Conservation (phyloP, 2,113 vertebrate genomes). For the Rhinichthys klamathensis region DNA sequence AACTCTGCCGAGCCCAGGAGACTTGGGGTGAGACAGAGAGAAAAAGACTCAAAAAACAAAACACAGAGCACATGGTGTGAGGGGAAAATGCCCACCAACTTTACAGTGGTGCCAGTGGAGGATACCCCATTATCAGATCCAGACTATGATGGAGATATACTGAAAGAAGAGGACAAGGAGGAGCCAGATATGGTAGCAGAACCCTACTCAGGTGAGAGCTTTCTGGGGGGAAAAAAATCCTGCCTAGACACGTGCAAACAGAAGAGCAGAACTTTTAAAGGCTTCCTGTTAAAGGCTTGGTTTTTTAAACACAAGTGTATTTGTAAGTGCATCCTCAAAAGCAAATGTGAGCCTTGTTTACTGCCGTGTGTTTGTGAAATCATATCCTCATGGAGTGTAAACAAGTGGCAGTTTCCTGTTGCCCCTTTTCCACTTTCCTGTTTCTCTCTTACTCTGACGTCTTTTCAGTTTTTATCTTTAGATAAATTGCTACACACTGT, state of each 20-base stretch:
- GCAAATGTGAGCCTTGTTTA: not conserved
- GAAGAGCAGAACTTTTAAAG: not conserved
- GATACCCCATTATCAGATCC: constrained; percentile 45
- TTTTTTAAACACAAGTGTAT: not conserved
- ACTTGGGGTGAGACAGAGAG: not conserved
- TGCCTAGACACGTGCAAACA: not conserved
- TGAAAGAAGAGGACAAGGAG: constrained; percentile 48
- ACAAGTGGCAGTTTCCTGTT: constrained; percentile 32
- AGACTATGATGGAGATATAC: constrained; percentile 25
- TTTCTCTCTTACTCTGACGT: not conserved
- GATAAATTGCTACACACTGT: not conserved
- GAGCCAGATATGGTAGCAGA: not conserved
- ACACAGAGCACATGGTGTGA: constrained; percentile 39
- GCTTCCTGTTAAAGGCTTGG: not conserved
- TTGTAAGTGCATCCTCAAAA: not conserved
- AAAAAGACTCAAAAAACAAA: not conserved
- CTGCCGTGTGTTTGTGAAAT: constrained; percentile 32
- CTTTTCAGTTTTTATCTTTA: not conserved
- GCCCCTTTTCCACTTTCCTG: not conserved
- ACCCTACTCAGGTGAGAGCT: constrained; percentile 55
- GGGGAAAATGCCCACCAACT: constrained; percentile 66
- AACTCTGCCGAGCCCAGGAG: constrained; percentile 37
- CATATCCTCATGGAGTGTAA: constrained; percentile 6
- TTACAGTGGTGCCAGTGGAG: constrained; percentile 66
- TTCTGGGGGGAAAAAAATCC: not conserved